phyloP scores from a whole-genome alignment of 2,888 invertebrate genomes.

The Ophion slaviceki region DNA sequence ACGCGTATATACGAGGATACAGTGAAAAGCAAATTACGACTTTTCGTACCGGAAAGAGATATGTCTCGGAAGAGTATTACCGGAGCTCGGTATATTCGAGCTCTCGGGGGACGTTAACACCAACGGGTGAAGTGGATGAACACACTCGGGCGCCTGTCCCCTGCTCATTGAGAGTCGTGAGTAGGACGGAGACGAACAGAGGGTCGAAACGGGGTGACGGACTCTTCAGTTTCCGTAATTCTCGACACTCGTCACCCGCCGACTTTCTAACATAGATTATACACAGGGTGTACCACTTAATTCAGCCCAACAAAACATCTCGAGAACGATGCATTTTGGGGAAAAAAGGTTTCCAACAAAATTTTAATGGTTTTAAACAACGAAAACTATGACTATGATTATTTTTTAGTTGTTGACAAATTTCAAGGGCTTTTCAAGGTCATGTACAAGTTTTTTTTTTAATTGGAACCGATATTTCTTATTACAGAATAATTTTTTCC shows the following conservation, averaged over 20 bases:
- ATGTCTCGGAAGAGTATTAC: background rate
- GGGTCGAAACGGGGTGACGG: conserved; percentile 44
- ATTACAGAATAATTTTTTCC: background rate
- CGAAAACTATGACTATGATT: background rate
- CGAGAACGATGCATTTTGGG: background rate
- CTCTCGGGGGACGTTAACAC: conserved; percentile 50
- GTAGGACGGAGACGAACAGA: conserved; percentile 21
- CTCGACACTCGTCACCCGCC: conserved; percentile 40
- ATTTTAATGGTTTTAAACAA: background rate
- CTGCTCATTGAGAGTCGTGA: conserved; percentile 24
- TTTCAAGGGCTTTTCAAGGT: background rate
- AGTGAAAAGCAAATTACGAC: background rate
- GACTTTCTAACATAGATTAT: background rate
- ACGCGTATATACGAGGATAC: background rate
- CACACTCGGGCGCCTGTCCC: background rate
- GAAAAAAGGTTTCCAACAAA: background rate
- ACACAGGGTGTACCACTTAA: background rate
- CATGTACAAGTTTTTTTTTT: background rate
- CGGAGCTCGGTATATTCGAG: conserved; percentile 12
- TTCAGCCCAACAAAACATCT: background rate
- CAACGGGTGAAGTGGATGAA: background rate
- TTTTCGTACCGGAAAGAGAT: conserved; percentile 16
- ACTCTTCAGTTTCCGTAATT: conserved; percentile 45
- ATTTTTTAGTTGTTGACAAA: background rate
- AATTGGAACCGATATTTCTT: background rate